Evolutionary conservation across 2,888 invertebrate genomes (phyloP).

Genomic region (Ormyrus thymus): DNA sequence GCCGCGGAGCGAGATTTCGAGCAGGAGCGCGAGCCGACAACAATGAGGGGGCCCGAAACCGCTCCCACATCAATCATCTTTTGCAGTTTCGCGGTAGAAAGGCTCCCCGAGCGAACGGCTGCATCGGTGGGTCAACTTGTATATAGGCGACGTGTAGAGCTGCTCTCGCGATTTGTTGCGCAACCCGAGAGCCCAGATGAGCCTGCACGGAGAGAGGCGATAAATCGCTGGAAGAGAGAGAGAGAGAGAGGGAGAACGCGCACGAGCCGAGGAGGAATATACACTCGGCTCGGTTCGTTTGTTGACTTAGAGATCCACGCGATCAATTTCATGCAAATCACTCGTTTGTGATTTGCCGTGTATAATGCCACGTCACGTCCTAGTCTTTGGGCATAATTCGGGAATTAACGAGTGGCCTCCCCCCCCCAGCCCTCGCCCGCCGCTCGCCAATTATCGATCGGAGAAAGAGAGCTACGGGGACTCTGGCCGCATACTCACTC

Average conservation of each 20-base stretch:
- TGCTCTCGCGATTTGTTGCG: slow-evolving; percentile 25
- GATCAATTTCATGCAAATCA: slow-evolving; percentile 75
- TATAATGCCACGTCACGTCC: slow-evolving; percentile 61
- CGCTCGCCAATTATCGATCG: slow-evolving; percentile 67
- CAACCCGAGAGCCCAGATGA: slow-evolving; percentile 68
- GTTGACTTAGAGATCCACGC: slow-evolving; percentile 66
- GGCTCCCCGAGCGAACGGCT: slow-evolving; percentile 61
- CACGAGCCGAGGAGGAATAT: not conserved
- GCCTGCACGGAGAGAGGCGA: slow-evolving; percentile 50
- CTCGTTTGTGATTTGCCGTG: slow-evolving; percentile 68
- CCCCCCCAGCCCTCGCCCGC: not conserved
- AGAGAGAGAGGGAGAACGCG: slow-evolving; percentile 49
- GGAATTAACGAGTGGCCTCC: slow-evolving; percentile 68
- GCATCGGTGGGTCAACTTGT: slow-evolving; percentile 60
- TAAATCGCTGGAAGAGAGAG: slow-evolving; percentile 14
- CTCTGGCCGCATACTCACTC: not conserved
- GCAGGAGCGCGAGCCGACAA: not conserved
- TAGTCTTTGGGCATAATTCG: slow-evolving; percentile 65
- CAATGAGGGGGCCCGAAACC: slow-evolving; percentile 59
- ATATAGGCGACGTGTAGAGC: slow-evolving; percentile 45
- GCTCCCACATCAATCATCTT: slow-evolving; percentile 74
- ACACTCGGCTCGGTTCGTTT: slow-evolving; percentile 59
- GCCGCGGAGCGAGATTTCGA: not conserved
- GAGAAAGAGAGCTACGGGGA: slow-evolving; percentile 30
- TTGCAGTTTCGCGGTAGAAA: slow-evolving; percentile 72